Base-by-base conservation (phyloP, 2,888 invertebrate genomes). In the Plagodis pulveraria region DNA sequence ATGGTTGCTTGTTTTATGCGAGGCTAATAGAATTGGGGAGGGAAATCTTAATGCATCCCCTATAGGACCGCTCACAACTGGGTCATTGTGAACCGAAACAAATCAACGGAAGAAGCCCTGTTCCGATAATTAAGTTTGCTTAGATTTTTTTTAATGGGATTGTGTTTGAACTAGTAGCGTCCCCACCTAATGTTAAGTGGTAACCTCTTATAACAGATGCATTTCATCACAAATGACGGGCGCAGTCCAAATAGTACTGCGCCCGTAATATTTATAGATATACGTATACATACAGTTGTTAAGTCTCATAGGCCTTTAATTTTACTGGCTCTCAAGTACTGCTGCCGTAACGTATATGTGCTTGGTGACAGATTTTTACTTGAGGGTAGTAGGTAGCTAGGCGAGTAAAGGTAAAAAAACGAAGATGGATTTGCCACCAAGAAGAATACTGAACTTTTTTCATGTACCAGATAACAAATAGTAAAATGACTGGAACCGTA, bases 1-100 rank as follows among this genome's bases (percentile, higher is more conserved):
- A 36, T 51, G 48, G 51, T 50, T 53, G 36, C 45, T 53, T 49
- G 48, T 62, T 56, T 50, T 59, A 58, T 58, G 50, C 36, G 60
- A 50, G 53, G 52, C 50, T 59, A 56, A 58, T 58, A 49, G 53
- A 51, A 52, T 51, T 38, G 46, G 44, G 56, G 54, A 59, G 48
- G 38, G 51, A 58, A 35, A 45, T 50, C 42, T 42, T 49, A n/a
- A 45, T 47, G 56, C 50, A 47, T 49, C 45, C 35, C 43, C 42
- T 46, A 56, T 36, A 63, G 61, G 63, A 66, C 57, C 50, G n/a
- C 43, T 10, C 52, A 55, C 60, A 56, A 60, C 45, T 52, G 51
- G 47, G 36, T 47, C 42, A 55, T 50, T 47, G 58, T 59, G 46
- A 53, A 54, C 50, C 45, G 44, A 51, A 55, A 51, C 48, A 55